Conservation (phyloP, 2,888 invertebrate genomes). For the Rhamnusium bicolor region DNA sequence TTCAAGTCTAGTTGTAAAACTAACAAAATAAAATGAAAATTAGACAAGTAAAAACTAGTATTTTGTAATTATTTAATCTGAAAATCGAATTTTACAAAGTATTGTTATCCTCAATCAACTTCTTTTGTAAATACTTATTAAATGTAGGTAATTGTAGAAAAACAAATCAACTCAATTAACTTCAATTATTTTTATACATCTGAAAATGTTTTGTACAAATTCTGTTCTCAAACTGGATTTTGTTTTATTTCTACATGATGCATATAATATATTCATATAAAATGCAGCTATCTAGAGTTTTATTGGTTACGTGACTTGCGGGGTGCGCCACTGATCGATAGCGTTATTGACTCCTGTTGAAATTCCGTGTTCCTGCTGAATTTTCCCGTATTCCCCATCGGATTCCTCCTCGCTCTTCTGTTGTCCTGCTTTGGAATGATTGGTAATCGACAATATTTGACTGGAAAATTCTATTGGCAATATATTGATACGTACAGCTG, state of each 20-base stretch:
- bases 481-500: slow-evolving; percentile 20
- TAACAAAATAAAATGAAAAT: no score
- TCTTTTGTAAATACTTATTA: no score
- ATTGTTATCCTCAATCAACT: no score
- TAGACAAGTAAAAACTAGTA: no score
- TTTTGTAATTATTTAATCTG: no score
- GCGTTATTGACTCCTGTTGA: slow-evolving; percentile 53
- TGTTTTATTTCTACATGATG: background rate
- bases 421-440: slow-evolving; percentile 59
- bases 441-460: slow-evolving; percentile 62
- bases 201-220: background rate
- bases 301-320: slow-evolving; percentile 11
- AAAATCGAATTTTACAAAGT: no score
- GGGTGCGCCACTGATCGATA: slow-evolving; percentile 42
- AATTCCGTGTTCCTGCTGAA: slow-evolving; percentile 51
- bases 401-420: slow-evolving; percentile 55
- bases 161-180: background rate
- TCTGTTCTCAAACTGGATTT: background rate
- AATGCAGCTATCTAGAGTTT: background rate
- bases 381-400: slow-evolving; percentile 47
- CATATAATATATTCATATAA: background rate
- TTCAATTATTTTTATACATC: background rate
- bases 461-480: slow-evolving; percentile 47
- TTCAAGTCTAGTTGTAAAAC: no score
- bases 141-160: no score